Evolutionary conservation across 1,140 invertebrate species (phyloP).

Genomic region (Drosophila nebulosa): DNA sequence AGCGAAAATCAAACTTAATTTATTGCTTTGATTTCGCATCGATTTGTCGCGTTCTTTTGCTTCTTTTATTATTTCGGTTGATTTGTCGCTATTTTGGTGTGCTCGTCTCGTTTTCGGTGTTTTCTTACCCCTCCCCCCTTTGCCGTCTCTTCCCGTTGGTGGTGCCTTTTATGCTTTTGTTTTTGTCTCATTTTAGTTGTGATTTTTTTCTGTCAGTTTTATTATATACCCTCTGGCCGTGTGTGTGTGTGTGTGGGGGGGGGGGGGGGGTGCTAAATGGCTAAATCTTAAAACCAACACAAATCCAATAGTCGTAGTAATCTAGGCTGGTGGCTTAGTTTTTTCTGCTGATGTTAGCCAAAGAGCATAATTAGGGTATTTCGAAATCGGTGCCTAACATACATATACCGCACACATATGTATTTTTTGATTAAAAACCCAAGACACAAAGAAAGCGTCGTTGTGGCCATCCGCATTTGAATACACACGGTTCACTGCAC

Average conservation of each 20-base stretch:
- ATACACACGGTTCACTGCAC: conserved; percentile 68
- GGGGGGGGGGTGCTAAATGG: not conserved
- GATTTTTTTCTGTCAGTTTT: not conserved
- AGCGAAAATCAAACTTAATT: conserved; percentile 68
- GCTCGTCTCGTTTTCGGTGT: conserved; percentile 53
- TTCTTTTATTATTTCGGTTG: conserved; percentile 75
- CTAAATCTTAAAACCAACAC: not conserved
- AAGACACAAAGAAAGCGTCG: conserved; percentile 65
- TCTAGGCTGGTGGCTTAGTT: not conserved
- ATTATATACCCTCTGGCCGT: not conserved
- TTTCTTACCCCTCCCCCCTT: no score
- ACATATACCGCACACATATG: not conserved
- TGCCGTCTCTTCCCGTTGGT: no score
- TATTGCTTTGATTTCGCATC: conserved; percentile 75
- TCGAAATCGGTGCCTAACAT: not conserved
- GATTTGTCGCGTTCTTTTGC: conserved; percentile 71
- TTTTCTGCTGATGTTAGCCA: no score
- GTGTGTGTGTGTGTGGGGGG: no score
- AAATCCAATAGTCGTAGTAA: not conserved
- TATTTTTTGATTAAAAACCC: conserved; percentile 50
- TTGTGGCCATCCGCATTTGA: conserved; percentile 57
- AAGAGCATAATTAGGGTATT: not conserved
- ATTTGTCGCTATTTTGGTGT: conserved; percentile 71
- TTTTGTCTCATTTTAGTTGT: conserved; percentile 16
- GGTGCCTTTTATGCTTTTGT: conserved; percentile 18